phyloP scores from a whole-genome alignment of 2,797 vertebrate genomes.

The Gymnocypris eckloni region DNA sequence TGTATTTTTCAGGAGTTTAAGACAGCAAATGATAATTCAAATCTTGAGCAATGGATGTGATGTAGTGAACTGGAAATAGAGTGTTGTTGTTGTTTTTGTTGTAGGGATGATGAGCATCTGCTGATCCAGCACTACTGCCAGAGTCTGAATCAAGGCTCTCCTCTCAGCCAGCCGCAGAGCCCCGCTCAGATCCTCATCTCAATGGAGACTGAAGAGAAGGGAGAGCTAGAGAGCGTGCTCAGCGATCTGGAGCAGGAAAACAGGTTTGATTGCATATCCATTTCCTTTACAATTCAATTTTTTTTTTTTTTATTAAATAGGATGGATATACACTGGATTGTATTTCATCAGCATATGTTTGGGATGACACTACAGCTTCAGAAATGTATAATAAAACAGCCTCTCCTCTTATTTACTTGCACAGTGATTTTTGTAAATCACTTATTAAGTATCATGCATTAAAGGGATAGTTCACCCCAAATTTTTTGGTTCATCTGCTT shows the following conservation, averaged over 20 bases:
- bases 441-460: neutral
- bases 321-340: neutral
- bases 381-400: neutral
- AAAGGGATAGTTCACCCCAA: too few relatives aligned
- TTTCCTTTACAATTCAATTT: neutral
- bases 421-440: neutral
- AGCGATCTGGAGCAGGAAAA: constrained; percentile 97
- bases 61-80: constrained; percentile 21
- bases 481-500: too few relatives aligned
- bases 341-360: neutral
- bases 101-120: constrained; percentile 99
- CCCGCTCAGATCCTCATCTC: constrained; percentile 99
- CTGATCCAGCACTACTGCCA: constrained; percentile 99
- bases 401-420: neutral
- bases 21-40: constrained; percentile 18
- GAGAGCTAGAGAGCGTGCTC: constrained; percentile 96
- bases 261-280: constrained; percentile 78
- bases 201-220: constrained; percentile 98
- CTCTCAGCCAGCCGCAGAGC: constrained; percentile 97
- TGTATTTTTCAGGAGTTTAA: constrained; percentile 22
- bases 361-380: neutral
- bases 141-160: constrained; percentile 99
- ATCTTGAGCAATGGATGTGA: constrained; percentile 13
- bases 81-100: neutral
- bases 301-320: neutral